A percentile compares a stretch with the other conserved stretches of the same genome.
Conservation (phyloP, 2,797 vertebrate genomes). For the Sebastes iracundus region DNA sequence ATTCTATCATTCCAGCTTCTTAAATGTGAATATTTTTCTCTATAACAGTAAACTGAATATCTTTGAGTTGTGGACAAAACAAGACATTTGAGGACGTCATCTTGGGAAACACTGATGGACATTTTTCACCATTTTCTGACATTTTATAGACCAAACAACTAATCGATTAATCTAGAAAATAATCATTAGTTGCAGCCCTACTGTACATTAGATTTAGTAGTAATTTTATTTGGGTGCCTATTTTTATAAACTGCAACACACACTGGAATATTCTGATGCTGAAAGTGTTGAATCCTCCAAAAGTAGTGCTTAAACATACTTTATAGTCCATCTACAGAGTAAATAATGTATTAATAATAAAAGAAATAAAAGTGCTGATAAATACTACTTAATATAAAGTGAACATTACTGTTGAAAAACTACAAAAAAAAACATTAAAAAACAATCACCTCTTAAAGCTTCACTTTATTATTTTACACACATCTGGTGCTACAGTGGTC, state of each 20-base stretch:
- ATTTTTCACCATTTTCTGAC: background rate
- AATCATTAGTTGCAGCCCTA: too few relatives aligned
- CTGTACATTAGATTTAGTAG: background rate
- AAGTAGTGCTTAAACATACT: background rate
- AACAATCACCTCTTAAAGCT: background rate
- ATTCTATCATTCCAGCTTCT: too few relatives aligned
- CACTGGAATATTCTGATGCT: background rate
- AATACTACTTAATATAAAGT: background rate
- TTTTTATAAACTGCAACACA: background rate
- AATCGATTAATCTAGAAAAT: too few relatives aligned
- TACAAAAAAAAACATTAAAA: background rate
- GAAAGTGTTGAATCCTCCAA: background rate
- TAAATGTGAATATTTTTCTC: too few relatives aligned
- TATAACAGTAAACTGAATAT: too few relatives aligned
- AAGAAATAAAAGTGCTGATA: background rate
- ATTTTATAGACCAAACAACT: background rate
- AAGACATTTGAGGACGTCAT: too few relatives aligned
- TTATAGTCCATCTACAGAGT: background rate
- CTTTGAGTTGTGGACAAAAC: too few relatives aligned
- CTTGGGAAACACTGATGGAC: background rate
- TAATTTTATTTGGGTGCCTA: background rate
- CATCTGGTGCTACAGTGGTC: slow-evolving; percentile 25
- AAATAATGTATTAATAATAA: background rate
- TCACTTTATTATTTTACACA: slow-evolving; percentile 3
- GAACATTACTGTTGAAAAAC: background rate